Conservation (phyloP, 2,888 invertebrate species). For the Cephus pygmeus region DNA sequence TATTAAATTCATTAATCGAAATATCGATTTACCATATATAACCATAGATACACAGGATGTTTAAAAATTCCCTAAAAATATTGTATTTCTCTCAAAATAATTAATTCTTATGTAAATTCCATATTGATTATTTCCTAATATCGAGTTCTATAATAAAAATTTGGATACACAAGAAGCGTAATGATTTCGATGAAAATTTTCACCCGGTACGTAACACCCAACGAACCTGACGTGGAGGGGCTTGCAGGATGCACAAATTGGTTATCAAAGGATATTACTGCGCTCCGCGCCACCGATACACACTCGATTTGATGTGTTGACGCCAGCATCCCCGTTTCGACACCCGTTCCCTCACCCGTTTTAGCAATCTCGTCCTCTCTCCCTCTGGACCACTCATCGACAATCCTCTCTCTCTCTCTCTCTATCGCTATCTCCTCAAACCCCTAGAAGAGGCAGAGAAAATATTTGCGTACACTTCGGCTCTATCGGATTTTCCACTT, state of each 20-base stretch:
- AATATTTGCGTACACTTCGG: constrained; percentile 58
- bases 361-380: constrained; percentile 10
- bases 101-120: no score
- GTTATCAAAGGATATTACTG: constrained; percentile 62
- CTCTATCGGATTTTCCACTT: constrained; percentile 59
- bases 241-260: constrained; percentile 55
- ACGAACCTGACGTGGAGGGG: constrained; percentile 32
- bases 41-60: not conserved
- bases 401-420: constrained; percentile 31
- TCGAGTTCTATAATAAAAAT: not conserved
- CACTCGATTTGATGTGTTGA: constrained; percentile 56
- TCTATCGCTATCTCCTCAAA: not conserved
- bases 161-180: not conserved
- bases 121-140: not conserved
- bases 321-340: constrained; percentile 21
- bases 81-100: not conserved
- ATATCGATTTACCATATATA: not conserved
- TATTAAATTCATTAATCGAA: not conserved
- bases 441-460: constrained; percentile 46
- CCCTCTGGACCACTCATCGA: constrained; percentile 26
- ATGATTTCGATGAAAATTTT: constrained; percentile 26
- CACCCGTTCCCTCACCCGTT: constrained; percentile 1
- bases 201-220: constrained; percentile 40
- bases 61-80: not conserved
- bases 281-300: constrained; percentile 48